Percentiles rank a stretch among this genome's conserved stretches.
These are phyloP conservation scores for Neoaliturus tenellus DNA, from an alignment of 2,888 invertebrate genomes.

Conservation along the genomic window DNA sequence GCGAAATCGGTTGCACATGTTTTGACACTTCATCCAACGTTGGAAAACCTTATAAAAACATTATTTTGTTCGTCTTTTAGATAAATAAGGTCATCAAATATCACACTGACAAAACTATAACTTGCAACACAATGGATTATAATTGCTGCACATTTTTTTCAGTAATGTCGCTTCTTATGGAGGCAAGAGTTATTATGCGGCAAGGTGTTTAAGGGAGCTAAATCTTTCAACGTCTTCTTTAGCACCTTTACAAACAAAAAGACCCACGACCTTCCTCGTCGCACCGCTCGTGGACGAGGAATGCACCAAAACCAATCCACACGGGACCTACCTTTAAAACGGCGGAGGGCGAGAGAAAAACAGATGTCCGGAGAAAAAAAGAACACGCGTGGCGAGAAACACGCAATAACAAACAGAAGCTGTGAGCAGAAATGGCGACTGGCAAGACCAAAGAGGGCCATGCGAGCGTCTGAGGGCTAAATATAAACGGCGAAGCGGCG, in stretches of 20 bases:
- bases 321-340: constrained; percentile 5
- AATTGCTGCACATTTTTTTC: too few relatives aligned
- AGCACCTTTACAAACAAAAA: neutral
- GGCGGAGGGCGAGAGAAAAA: neutral
- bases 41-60: too few relatives aligned
- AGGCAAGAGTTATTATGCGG: too few relatives aligned
- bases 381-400: constrained; percentile 26
- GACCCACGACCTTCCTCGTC: neutral
- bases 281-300: neutral
- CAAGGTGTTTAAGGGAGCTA: too few relatives aligned
- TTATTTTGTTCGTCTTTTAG: too few relatives aligned
- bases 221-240: neutral
- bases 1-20: too few relatives aligned
- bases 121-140: too few relatives aligned
- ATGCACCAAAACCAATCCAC: neutral
- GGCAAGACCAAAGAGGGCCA: constrained; percentile 52
- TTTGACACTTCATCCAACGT: too few relatives aligned
- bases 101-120: too few relatives aligned
- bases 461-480: constrained; percentile 44
- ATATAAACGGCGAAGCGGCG: constrained; percentile 12
- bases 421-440: constrained; percentile 48
- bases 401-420: constrained; percentile 48
- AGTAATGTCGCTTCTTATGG: too few relatives aligned
- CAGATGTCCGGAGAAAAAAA: neutral
- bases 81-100: too few relatives aligned